Base-by-base conservation (phyloP, 2,797 vertebrate species). In the Lophius americanus region DNA sequence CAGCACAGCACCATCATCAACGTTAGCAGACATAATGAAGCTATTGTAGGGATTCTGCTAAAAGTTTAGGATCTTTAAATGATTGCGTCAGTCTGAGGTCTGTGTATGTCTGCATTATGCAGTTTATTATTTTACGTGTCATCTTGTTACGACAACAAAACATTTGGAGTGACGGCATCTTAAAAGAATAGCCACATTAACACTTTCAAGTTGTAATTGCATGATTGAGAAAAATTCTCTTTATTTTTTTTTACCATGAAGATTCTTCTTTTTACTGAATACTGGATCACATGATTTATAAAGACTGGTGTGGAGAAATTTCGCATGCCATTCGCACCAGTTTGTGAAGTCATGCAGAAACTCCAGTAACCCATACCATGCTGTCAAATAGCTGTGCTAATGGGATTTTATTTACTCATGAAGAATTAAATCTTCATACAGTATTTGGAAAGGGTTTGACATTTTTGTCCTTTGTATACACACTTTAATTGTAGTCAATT, bases 341-440 rank as follows among this genome's bases (percentile, higher is more conserved):
- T 70, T 47, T 10, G 36, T 68, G 53, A 73, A 75, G 56, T 81
- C 73, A 74, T 69, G 75, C 63, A 62, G 74, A 65, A 81, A 75
- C 58, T 64, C 69, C 70, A 82, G 82, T 79, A 85, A 64, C 76
- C 64, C 70, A 44, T 51, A 32, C 71, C 36, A 48, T 37, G 62
- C 59, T 60, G 43, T 80, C 64, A 58, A 61, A 64, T 74, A 67
- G 65, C 65, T 78, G 33, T 51, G 44, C n/a, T 12, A 62, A 55
- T 79, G 73, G 75, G 73, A 79, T 85, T 91, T 81, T 80, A 80
- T 89, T 79, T 72, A 65, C 79, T 83, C 68, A 71, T 85, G 86
- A 87, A 88, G 67, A 82, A 83, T 85, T 73, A 55, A 85, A 82
- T 83, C 61, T 56, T 55, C 48, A 72, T 61, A 85, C 84, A 79